Evolutionary conservation across 2,888 invertebrate species (phyloP).

Genomic region (Strigamia crassipes): DNA sequence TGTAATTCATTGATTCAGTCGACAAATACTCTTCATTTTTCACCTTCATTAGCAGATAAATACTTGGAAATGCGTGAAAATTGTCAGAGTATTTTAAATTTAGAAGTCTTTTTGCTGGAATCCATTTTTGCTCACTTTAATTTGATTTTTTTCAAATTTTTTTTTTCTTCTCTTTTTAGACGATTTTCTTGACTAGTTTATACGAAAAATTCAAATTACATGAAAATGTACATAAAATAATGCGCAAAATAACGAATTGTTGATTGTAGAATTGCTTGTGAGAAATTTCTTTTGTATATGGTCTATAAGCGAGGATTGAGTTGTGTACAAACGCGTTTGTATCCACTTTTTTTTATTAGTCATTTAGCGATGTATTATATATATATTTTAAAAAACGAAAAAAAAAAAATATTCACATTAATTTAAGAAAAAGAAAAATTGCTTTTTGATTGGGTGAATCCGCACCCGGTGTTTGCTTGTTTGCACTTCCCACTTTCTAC

Average conservation of each 20-base stretch:
- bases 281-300: not conserved
- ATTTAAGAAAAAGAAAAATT: not conserved
- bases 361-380: not conserved
- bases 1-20: not conserved
- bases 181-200: not conserved
- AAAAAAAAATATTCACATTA: not conserved
- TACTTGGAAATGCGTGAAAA: not conserved
- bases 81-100: not conserved
- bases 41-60: not conserved
- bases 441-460: not conserved
- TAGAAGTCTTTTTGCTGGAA: not conserved
- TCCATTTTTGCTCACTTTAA: not conserved
- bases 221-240: not conserved
- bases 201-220: not conserved
- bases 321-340: not conserved
- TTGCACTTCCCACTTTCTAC: not conserved
- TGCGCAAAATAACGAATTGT: not conserved
- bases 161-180: not conserved
- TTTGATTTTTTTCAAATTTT: not conserved
- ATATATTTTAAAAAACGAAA: not conserved
- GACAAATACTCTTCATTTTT: not conserved
- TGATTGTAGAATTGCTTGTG: not conserved
- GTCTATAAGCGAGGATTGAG: not conserved
- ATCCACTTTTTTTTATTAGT: not conserved
- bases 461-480: not conserved